Evolutionary conservation across 1,140 invertebrate species (phyloP), one percentile per base, ranked within the genome.

Genomic region (Papilio glaucus): DNA sequence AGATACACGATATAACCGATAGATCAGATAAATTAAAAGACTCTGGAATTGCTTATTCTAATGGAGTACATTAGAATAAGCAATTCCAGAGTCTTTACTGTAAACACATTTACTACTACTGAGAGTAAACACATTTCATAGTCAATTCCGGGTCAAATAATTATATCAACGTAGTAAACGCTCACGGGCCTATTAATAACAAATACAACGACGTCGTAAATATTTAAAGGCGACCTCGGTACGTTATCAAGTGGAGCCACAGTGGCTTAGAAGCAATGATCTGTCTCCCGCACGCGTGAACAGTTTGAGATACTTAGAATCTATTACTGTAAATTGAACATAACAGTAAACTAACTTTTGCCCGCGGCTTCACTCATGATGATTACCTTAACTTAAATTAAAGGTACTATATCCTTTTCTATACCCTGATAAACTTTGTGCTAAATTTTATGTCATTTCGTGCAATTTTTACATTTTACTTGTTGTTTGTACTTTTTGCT

Each of bases 131-230:
- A n/a, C 29, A 33, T 49, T 57, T 57, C 21, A 21, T 57, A 24
- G 49, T 24, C 18, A 24, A 53, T 53, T 53, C 8, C 21, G 49
- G 5, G 1, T 53, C 21, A 57, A 57, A 24, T 57, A 57, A 21
- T n/a, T 49, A 49, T 53, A 12, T 53, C 49, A 18, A 53, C 21
- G 18, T 21, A 18, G 18, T 53, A 33, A 33, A 6, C 29, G 21
- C 49, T 24, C 49, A 12, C 10, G 10, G 9, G 21, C 24, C 49
- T 57, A 57, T 57, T 26, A 53, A 57, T 57, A 57, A 21, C 49
- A 57, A 57, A 24, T 26, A 57, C 49, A 57, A 57, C 21, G 49
- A 57, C 49, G 18, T 57, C 49, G 49, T 57, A 57, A 57, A 57
- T 57, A 57, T 57, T 57, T 57, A 57, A 26, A 24, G 49, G 49